Percentiles rank a stretch among this genome's conserved stretches.
These are phyloP conservation scores for Pelobates cultripes DNA, from an alignment of 2,797 vertebrate genomes.

Conservation along the genomic window DNA sequence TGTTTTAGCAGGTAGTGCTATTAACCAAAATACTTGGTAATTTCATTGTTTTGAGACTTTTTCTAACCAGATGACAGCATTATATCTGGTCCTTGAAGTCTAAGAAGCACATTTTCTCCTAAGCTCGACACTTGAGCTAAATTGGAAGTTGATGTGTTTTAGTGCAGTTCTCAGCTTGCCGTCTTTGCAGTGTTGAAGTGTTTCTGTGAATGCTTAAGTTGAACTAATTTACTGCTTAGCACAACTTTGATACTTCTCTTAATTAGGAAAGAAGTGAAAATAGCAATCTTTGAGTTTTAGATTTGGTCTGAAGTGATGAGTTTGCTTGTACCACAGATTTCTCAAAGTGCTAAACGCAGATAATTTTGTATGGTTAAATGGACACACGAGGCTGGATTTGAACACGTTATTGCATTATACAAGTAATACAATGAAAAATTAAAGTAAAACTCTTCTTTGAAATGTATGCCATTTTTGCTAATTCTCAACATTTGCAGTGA, in stretches of 20 bases:
- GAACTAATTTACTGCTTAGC: neutral
- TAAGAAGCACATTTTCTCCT: neutral
- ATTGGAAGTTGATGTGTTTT: slow-evolving; percentile 9
- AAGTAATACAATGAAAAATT: no score
- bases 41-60: no score
- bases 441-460: no score
- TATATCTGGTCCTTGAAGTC: neutral
- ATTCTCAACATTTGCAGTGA: no score
- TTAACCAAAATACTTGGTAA: no score
- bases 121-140: neutral
- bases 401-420: no score
- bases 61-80: no score
- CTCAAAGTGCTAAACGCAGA: neutral
- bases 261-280: slow-evolving; percentile 17
- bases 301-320: neutral
- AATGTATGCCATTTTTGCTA: no score
- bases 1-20: no score
- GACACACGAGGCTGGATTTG: no score
- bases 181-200: slow-evolving; percentile 12
- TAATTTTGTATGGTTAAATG: no score
- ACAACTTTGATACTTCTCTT: neutral
- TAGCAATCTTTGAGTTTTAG: neutral
- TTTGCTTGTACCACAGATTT: neutral
- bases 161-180: slow-evolving; percentile 19
- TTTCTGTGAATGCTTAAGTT: slow-evolving; percentile 21